A percentile compares a stretch with the other conserved stretches of the same genome.
Conservation (phyloP, 1,140 invertebrate genomes). For the Marisa cornuarietis region DNA sequence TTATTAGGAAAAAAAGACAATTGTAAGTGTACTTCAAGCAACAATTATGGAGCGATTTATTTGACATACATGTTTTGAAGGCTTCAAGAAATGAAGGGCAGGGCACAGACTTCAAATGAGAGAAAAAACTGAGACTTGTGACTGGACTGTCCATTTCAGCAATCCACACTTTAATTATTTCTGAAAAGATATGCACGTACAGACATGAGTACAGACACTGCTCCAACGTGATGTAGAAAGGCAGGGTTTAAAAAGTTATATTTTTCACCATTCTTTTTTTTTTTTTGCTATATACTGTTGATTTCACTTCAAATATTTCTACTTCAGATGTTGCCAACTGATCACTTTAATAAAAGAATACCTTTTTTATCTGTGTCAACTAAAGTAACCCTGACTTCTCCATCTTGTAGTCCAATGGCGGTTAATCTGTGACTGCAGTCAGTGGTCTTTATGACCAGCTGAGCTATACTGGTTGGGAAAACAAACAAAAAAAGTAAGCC, state of each 20-base stretch:
- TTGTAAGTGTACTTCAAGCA: too few relatives aligned
- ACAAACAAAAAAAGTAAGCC: neutral
- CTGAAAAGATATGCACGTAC: conserved; percentile 59
- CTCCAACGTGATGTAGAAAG: neutral
- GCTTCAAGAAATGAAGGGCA: conserved; percentile 33
- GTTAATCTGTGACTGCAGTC: conserved; percentile 67
- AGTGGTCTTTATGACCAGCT: conserved; percentile 67
- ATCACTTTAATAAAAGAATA: conserved; percentile 19
- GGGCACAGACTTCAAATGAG: conserved; percentile 45
- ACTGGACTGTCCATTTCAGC: conserved; percentile 73
- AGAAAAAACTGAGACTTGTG: conserved; percentile 71
- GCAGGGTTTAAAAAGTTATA: neutral
- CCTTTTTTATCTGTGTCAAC: conserved; percentile 68
- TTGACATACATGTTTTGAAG: conserved; percentile 3
- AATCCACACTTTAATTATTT: conserved; percentile 68
- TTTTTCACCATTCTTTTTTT: neutral
- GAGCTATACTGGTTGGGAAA: conserved; percentile 67
- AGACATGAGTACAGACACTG: conserved; percentile 48
- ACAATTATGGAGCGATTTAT: neutral
- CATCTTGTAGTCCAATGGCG: conserved; percentile 75
- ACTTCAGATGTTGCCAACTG: neutral
- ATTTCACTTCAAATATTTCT: neutral
- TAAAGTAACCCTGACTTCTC: conserved; percentile 70
- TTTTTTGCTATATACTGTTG: neutral
- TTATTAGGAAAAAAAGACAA: too few relatives aligned